Evolutionary conservation across 2,797 vertebrate genomes (phyloP).

Genomic region (Phataginus tetradactyla): DNA sequence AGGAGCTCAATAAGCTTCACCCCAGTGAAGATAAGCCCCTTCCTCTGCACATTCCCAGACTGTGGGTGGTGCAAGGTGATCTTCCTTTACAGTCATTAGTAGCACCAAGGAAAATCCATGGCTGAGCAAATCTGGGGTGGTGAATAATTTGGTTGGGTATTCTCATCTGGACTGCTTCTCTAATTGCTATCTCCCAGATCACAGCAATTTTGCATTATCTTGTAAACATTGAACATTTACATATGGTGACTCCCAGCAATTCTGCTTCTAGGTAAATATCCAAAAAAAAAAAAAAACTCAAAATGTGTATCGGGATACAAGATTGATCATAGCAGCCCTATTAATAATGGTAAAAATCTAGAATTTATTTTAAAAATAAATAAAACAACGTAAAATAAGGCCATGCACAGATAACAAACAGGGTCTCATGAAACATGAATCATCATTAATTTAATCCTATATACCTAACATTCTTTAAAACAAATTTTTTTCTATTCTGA

Average conservation of each 20-base stretch:
- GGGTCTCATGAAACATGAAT: background rate
- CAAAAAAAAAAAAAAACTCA: background rate
- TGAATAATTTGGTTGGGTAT: background rate
- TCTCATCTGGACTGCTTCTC: background rate
- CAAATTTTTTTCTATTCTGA: background rate
- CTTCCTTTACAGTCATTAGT: background rate
- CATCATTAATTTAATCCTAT: background rate
- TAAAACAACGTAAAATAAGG: background rate
- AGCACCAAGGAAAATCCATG: background rate
- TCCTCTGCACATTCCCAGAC: background rate
- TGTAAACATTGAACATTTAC: background rate
- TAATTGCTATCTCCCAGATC: background rate
- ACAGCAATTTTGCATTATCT: background rate
- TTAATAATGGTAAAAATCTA: constrained; percentile 19
- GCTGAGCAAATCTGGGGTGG: background rate
- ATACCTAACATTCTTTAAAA: background rate
- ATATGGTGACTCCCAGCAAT: background rate
- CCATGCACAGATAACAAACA: background rate
- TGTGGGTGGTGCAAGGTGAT: background rate
- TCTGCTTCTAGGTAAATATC: constrained; percentile 3
- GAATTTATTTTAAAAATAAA: constrained; percentile 1
- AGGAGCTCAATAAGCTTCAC: background rate
- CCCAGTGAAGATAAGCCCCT: background rate
- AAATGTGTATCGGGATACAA: background rate
- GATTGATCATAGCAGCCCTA: background rate